These are phyloP conservation scores for Nylanderia fulva DNA, from an alignment of 1,140 invertebrate genomes.

Conservation along the genomic window DNA sequence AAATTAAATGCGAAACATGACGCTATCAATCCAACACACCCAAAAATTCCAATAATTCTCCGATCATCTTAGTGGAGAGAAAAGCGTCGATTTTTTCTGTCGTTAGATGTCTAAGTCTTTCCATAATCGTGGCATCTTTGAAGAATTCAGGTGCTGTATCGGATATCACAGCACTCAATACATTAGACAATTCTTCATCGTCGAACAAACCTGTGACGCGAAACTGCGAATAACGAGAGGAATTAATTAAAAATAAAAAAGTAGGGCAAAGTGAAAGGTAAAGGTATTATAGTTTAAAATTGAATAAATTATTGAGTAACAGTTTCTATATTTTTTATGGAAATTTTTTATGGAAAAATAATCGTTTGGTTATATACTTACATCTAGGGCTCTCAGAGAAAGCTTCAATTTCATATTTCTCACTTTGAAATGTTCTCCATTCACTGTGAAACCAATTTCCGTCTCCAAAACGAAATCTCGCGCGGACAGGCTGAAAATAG, in stretches of 20 bases:
- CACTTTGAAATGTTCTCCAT: not conserved
- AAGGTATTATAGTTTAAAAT: not conserved
- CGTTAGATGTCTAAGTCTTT: not conserved
- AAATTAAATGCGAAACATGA: too few relatives aligned
- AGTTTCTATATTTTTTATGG: not conserved
- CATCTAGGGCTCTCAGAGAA: conserved; percentile 35
- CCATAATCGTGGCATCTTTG: not conserved
- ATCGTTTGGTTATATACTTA: conserved; percentile 46
- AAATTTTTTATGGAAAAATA: too few relatives aligned
- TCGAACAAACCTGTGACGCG: conserved; percentile 62
- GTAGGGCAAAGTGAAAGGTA: not conserved
- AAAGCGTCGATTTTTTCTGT: not conserved
- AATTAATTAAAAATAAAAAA: not conserved
- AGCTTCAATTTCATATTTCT: not conserved
- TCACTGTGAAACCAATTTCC: not conserved
- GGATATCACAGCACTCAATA: conserved; percentile 54
- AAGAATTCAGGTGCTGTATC: conserved; percentile 65
- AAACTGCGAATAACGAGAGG: conserved; percentile 55
- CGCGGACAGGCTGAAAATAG: conserved; percentile 27
- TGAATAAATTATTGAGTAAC: not conserved
- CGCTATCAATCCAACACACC: too few relatives aligned
- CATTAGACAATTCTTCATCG: conserved; percentile 53
- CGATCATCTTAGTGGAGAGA: not conserved
- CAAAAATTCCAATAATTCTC: too few relatives aligned
- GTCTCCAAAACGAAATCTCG: not conserved